Evolutionary conservation across 1,140 invertebrate genomes (phyloP).

Genomic region (Habropoda laboriosa): DNA sequence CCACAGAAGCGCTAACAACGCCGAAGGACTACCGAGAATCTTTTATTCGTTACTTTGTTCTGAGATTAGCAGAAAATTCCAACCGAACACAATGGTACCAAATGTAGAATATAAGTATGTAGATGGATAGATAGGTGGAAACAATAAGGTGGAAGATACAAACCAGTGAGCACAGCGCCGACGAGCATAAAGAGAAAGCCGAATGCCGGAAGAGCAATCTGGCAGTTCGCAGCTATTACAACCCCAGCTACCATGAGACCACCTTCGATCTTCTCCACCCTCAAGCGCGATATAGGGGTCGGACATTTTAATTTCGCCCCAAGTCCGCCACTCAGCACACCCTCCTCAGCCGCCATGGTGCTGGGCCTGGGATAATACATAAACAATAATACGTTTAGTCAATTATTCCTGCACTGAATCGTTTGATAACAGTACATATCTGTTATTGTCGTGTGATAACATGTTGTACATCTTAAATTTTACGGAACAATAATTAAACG

Average conservation of each 20-base stretch:
- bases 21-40: too few species aligned
- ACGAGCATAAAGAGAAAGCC: constrained; percentile 88
- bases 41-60: too few species aligned
- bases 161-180: constrained; percentile 88
- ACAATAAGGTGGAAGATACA: constrained; percentile 57
- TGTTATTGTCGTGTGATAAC: too few species aligned
- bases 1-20: not conserved
- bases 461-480: too few species aligned
- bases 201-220: constrained; percentile 88
- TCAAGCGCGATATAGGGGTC: constrained; percentile 83
- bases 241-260: constrained; percentile 88
- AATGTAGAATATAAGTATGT: not conserved
- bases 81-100: not conserved
- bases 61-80: constrained; percentile 1
- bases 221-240: constrained; percentile 88
- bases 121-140: not conserved
- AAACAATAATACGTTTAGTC: constrained; percentile 25
- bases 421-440: too few species aligned
- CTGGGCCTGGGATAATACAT: constrained; percentile 79
- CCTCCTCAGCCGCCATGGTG: constrained; percentile 79
- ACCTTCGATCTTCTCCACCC: constrained; percentile 89
- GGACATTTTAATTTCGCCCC: constrained; percentile 84
- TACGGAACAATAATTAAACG: too few species aligned
- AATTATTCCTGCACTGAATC: not conserved
- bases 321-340: constrained; percentile 74